Conservation (phyloP, 2,888 invertebrate species). For the Melinopterus prodromus region DNA sequence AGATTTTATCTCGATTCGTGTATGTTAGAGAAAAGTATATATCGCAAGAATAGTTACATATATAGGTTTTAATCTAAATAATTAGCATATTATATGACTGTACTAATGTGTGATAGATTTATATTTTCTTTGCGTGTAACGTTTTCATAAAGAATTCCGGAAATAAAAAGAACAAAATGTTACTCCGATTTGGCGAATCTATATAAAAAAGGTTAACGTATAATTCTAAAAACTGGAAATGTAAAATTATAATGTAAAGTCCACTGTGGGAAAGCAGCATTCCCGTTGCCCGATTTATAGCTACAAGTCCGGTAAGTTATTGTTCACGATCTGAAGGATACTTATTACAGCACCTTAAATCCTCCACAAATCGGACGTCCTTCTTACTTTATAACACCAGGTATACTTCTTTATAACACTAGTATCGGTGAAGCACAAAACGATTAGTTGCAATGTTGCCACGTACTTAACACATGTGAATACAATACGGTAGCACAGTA, state of each 20-base stretch:
- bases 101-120: too few species aligned
- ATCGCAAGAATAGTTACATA: too few species aligned
- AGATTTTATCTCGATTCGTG: slow-evolving; percentile 5
- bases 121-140: too few species aligned
- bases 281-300: not conserved
- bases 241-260: not conserved
- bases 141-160: too few species aligned
- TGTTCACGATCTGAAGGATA: not conserved
- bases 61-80: too few species aligned
- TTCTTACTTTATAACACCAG: not conserved
- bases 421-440: not conserved
- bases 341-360: not conserved
- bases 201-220: not conserved
- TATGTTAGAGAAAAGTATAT: not conserved
- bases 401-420: not conserved
- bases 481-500: not conserved
- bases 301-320: slow-evolving; percentile 4
- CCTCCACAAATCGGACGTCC: slow-evolving; percentile 4
- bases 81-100: too few species aligned
- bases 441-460: not conserved
- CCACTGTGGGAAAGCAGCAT: not conserved
- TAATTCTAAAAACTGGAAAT: not conserved
- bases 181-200: too few species aligned
- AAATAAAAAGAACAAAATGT: too few species aligned
- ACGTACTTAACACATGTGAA: not conserved